Evolutionary conservation across 1,140 invertebrate genomes (phyloP).

Genomic region (Oppia nitens): DNA sequence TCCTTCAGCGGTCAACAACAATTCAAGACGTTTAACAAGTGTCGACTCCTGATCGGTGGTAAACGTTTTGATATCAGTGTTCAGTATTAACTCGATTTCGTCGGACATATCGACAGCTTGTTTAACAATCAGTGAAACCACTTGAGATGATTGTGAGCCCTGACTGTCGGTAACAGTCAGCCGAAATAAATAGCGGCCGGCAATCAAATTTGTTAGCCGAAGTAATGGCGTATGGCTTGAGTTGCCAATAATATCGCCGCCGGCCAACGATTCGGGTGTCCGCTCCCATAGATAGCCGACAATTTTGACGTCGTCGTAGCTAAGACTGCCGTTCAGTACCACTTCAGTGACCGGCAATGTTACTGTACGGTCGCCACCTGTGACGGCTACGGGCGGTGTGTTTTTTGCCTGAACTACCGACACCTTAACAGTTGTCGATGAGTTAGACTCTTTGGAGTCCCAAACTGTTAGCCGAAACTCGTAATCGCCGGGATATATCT

Average conservation of each 20-base stretch:
- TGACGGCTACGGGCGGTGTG: conserved; percentile 65
- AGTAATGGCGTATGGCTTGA: conserved; percentile 51
- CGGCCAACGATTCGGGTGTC: conserved; percentile 58
- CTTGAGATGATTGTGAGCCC: conserved; percentile 57
- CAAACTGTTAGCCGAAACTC: conserved; percentile 62
- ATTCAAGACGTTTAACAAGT: conserved; percentile 38
- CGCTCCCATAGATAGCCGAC: conserved; percentile 67
- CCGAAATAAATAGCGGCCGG: conserved; percentile 72
- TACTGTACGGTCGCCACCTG: conserved; percentile 61
- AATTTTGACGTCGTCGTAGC: conserved; percentile 71
- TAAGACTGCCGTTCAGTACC: conserved; percentile 63
- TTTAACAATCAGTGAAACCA: conserved; percentile 67
- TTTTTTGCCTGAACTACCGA: conserved; percentile 78
- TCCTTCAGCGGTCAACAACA: conserved; percentile 49
- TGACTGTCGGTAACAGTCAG: conserved; percentile 75
- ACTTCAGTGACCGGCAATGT: conserved; percentile 54
- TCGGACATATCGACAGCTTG: conserved; percentile 45
- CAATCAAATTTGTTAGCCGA: conserved; percentile 53
- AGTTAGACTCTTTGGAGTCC: conserved; percentile 58
- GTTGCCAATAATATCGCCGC: conserved; percentile 53
- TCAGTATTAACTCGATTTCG: conserved; percentile 58
- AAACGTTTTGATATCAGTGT: conserved; percentile 40
- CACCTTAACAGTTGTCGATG: conserved; percentile 47
- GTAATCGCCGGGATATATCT: conserved; percentile 66
- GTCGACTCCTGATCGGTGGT: conserved; percentile 49